Conservation (phyloP, 2,888 invertebrate species). For the Prosapia bicincta region DNA sequence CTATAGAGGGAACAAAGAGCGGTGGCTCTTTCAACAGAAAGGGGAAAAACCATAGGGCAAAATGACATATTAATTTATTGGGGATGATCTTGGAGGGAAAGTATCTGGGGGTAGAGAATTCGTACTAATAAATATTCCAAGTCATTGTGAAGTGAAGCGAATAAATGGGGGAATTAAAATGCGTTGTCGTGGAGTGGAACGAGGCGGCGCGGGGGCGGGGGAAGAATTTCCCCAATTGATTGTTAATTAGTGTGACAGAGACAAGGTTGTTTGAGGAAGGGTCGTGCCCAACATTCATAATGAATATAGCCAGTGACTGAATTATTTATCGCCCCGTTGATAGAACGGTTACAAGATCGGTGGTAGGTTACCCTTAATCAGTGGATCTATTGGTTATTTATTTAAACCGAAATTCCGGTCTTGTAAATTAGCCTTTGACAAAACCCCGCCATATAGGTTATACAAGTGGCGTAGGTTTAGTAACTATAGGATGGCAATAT, state of each 20-base stretch:
- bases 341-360: not conserved
- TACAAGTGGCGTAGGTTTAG: too few relatives aligned
- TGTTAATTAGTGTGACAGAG: not conserved
- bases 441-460: too few relatives aligned
- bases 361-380: too few relatives aligned
- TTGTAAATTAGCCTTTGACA: too few relatives aligned
- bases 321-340: not conserved
- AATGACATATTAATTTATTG: not conserved
- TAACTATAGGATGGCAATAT: too few relatives aligned
- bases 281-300: not conserved
- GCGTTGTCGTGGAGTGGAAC: not conserved
- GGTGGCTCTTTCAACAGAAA: not conserved
- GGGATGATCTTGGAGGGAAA: not conserved
- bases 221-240: not conserved
- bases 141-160: not conserved
- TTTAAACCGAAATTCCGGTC: too few relatives aligned
- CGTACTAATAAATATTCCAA: not conserved
- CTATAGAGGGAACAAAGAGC: not conserved
- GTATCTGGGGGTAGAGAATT: not conserved
- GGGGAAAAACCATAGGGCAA: not conserved
- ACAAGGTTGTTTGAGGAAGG: slow-evolving; percentile 2
- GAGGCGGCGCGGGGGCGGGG: not conserved
- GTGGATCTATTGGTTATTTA: too few relatives aligned
- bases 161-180: slow-evolving; percentile 1
- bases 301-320: not conserved